A percentile compares a stretch with the other conserved stretches of the same genome.
phyloP scores from a whole-genome alignment of 2,797 vertebrate species.

The Chrosomus eos region DNA sequence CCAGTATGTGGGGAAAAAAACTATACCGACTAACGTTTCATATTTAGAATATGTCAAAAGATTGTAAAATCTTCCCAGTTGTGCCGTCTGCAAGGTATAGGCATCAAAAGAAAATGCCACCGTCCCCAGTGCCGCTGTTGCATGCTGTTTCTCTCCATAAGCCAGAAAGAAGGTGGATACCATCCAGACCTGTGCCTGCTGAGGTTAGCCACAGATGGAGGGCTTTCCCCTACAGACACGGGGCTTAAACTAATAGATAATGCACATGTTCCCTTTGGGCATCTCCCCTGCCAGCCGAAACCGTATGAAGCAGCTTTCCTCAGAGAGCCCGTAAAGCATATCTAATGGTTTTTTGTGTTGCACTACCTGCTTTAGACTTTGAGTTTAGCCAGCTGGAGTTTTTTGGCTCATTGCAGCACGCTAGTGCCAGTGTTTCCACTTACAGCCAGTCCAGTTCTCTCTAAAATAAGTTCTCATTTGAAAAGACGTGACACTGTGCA shows the following conservation, averaged over 20 bases:
- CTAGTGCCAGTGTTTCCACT: conserved; percentile 57
- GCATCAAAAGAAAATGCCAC: conserved; percentile 33
- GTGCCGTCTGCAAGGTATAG: conserved; percentile 13
- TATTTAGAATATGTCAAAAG: not conserved
- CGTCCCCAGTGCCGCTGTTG: not conserved
- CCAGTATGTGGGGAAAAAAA: not conserved
- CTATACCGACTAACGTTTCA: not conserved
- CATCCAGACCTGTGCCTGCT: conserved; percentile 32
- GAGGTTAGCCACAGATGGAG: conserved; percentile 49
- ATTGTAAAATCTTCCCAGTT: not conserved
- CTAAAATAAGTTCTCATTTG: conserved; percentile 49
- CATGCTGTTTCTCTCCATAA: not conserved
- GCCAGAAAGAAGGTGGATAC: conserved; percentile 27
- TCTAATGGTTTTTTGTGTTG: conserved; percentile 54
- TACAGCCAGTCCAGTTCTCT: conserved; percentile 36
- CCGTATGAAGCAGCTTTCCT: conserved; percentile 36
- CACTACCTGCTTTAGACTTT: conserved; percentile 48
- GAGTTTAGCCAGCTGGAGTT: conserved; percentile 57
- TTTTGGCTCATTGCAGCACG: conserved; percentile 41
- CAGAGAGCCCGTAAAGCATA: conserved; percentile 28
- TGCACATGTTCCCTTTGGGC: conserved; percentile 54
- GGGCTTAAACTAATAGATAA: conserved; percentile 56
- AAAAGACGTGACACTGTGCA: conserved; percentile 32
- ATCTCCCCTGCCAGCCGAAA: conserved; percentile 32
- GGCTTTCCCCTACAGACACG: conserved; percentile 44